Conservation (phyloP, 2,797 vertebrate species). For the Pseudomugil gertrudae region DNA sequence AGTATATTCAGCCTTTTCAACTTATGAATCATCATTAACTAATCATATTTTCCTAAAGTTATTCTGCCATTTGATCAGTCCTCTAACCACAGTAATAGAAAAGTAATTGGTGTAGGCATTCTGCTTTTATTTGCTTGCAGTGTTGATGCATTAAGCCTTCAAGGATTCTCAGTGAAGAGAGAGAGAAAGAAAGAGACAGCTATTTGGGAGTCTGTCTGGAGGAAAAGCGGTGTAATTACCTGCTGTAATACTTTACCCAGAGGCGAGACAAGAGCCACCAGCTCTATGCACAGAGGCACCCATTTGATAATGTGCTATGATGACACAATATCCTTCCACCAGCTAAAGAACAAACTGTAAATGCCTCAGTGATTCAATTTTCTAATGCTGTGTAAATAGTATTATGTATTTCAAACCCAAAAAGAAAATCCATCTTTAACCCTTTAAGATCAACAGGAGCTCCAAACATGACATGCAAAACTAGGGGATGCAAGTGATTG, state of each 20-base stretch:
- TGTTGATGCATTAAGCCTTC: constrained; percentile 68
- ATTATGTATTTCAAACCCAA: constrained; percentile 24
- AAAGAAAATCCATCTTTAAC: constrained; percentile 37
- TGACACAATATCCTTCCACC: constrained; percentile 58
- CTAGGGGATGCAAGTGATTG: constrained; percentile 16
- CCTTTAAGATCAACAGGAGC: not conserved
- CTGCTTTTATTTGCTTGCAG: constrained; percentile 69
- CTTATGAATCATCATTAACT: constrained; percentile 11
- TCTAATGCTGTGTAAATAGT: constrained; percentile 11
- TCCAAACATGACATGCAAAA: constrained; percentile 29
- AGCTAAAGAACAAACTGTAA: constrained; percentile 45
- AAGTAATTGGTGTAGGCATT: constrained; percentile 65
- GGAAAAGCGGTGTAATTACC: constrained; percentile 76
- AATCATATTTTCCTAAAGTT: constrained; percentile 24
- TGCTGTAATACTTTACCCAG: constrained; percentile 72
- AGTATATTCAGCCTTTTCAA: constrained; percentile 22
- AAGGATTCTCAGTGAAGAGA: constrained; percentile 49
- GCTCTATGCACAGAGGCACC: constrained; percentile 51
- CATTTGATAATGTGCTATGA: constrained; percentile 60
- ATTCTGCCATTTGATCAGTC: constrained; percentile 47
- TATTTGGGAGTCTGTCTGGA: constrained; percentile 71
- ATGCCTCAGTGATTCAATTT: constrained; percentile 42
- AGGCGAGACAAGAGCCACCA: constrained; percentile 64
- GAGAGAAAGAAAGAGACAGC: constrained; percentile 27
- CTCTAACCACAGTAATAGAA: constrained; percentile 47